Percentiles rank a stretch among this genome's conserved stretches.
These are phyloP conservation scores for Catalaphyllia jardinei DNA, from an alignment of 64 coral and sea anemone genomes.

Conservation along the genomic window DNA sequence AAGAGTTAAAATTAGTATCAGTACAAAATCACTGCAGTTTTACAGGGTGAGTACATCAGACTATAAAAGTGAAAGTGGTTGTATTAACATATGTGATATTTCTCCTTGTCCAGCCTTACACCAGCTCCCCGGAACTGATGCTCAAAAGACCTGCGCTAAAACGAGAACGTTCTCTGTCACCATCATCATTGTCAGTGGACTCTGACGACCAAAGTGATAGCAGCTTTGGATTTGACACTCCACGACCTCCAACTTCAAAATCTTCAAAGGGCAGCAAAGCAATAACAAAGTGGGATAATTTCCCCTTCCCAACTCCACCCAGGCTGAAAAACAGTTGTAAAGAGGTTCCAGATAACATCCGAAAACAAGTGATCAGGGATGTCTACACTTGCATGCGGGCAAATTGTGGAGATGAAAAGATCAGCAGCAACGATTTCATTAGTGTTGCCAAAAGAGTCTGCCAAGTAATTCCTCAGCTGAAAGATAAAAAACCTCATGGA, in stretches of 20 bases:
- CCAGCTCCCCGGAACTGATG: neutral
- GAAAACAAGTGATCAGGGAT: slow-evolving; percentile 12
- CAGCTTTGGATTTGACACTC: neutral
- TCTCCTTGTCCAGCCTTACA: neutral
- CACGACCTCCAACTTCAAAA: neutral
- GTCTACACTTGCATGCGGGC: slow-evolving; percentile 30
- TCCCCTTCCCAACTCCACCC: neutral
- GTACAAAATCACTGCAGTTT: neutral
- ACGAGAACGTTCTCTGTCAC: neutral
- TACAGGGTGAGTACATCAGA: neutral
- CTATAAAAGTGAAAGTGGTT: neutral
- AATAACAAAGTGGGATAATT: neutral
- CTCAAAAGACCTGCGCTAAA: neutral
- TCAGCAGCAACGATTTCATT: neutral
- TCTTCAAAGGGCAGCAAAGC: neutral
- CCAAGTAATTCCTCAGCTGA: neutral
- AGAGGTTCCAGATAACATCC: neutral
- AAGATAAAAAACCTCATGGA: neutral
- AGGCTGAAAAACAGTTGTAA: neutral
- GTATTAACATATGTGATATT: neutral
- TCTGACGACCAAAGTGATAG: neutral
- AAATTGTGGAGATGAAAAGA: neutral
- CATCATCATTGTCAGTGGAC: neutral
- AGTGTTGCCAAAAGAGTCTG: neutral
- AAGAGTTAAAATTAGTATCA: neutral